phyloP scores from a whole-genome alignment of 2,888 invertebrate genomes.

The Synergus itoensis region DNA sequence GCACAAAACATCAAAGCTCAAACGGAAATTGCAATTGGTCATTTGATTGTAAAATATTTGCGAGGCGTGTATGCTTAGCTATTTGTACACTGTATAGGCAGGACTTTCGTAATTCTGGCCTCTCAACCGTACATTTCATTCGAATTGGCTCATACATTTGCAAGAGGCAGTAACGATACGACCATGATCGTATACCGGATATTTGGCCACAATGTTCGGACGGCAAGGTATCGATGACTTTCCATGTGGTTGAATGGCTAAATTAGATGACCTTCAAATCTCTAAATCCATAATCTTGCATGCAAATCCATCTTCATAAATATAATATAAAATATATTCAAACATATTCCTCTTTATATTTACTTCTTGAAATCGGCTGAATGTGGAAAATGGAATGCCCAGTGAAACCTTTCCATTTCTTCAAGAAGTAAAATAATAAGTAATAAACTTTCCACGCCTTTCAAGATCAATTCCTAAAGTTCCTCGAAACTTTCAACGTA shows the following conservation, averaged over 20 bases:
- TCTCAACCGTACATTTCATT: conserved; percentile 43
- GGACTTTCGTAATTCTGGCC: conserved; percentile 25
- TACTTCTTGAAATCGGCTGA: no score
- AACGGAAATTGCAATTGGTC: conserved; percentile 31
- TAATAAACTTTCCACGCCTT: not conserved
- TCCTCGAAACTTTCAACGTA: not conserved
- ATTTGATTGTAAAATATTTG: conserved; percentile 20
- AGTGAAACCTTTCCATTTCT: not conserved
- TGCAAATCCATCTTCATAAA: not conserved
- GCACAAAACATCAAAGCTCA: conserved; percentile 21
- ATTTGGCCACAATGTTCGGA: conserved; percentile 27
- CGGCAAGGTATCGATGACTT: conserved; percentile 15
- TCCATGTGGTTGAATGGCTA: conserved; percentile 6
- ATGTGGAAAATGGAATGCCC: not conserved
- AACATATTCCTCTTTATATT: not conserved
- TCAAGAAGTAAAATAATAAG: not conserved
- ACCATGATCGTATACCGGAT: conserved; percentile 7
- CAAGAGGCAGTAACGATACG: conserved; percentile 43
- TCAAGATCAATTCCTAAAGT: not conserved
- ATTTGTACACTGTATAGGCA: not conserved
- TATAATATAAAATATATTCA: not conserved
- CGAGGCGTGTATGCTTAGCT: conserved; percentile 11
- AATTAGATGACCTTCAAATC: conserved; percentile 1
- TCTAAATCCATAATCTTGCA: not conserved
- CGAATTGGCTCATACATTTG: conserved; percentile 45